These are phyloP conservation scores for Panulirus ornatus DNA, from an alignment of 1,140 invertebrate genomes.

Conservation along the genomic window DNA sequence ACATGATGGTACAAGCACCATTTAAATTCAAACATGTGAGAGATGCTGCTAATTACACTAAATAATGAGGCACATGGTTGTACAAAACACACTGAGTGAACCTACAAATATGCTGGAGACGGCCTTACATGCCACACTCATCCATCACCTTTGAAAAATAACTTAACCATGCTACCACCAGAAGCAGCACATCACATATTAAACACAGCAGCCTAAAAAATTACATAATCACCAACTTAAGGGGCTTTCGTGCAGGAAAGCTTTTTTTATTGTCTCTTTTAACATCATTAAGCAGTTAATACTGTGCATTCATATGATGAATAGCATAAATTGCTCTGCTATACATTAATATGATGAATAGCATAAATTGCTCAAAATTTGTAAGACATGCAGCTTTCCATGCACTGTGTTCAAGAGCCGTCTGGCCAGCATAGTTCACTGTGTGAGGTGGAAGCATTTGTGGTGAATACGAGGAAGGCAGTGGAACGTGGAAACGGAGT, in stretches of 20 bases:
- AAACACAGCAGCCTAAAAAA: constrained; percentile 32
- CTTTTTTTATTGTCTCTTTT: not conserved
- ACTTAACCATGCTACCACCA: constrained; percentile 15
- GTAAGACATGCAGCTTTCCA: not conserved
- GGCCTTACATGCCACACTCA: constrained; percentile 30
- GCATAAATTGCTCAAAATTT: not conserved
- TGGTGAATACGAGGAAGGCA: constrained; percentile 73
- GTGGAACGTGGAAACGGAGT: constrained; percentile 72
- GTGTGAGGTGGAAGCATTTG: constrained; percentile 73
- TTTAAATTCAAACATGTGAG: constrained; percentile 68
- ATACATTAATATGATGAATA: not conserved
- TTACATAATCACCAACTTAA: not conserved
- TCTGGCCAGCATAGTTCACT: constrained; percentile 69
- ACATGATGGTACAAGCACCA: constrained; percentile 61
- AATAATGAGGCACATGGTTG: constrained; percentile 74
- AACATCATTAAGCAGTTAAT: not conserved
- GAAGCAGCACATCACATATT: constrained; percentile 34
- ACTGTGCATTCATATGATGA: not conserved
- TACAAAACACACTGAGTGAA: constrained; percentile 72
- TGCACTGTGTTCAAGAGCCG: constrained; percentile 41
- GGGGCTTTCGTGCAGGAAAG: not conserved
- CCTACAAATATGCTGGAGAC: constrained; percentile 63
- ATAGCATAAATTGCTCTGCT: not conserved
- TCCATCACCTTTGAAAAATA: not conserved
- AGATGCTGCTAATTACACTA: constrained; percentile 73